These are phyloP conservation scores for Apodemia duryi DNA, from an alignment of 2,888 invertebrate genomes.

Conservation along the genomic window DNA sequence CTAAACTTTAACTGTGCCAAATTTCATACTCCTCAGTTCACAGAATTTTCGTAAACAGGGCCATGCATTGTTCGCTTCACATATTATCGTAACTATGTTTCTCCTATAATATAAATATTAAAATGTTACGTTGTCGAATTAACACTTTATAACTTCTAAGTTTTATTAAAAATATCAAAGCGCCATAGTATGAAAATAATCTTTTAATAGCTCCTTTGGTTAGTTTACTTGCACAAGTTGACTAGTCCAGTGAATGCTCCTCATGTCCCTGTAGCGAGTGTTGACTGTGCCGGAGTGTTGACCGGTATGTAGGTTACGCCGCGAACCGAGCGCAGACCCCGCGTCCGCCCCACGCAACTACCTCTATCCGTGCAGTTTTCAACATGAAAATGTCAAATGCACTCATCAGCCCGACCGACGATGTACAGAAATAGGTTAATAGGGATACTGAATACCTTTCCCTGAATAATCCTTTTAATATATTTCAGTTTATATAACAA, in stretches of 20 bases:
- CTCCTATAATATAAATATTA: no score
- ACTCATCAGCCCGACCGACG: constrained; percentile 38
- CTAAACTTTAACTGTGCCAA: no score
- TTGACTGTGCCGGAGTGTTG: constrained; percentile 79
- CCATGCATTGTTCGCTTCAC: no score
- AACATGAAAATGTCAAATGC: constrained; percentile 67
- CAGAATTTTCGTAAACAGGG: no score
- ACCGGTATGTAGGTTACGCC: constrained; percentile 78
- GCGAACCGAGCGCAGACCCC: constrained; percentile 42
- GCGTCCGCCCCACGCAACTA: constrained; percentile 53
- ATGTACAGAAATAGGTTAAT: constrained; percentile 40
- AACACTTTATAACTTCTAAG: no score
- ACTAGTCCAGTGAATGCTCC: constrained; percentile 57
- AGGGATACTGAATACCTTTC: constrained; percentile 34
- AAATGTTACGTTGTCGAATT: no score
- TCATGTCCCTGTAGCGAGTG: constrained; percentile 78
- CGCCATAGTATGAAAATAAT: neutral
- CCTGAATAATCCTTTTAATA: constrained; percentile 9
- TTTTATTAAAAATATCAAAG: no score
- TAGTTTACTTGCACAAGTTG: constrained; percentile 43
- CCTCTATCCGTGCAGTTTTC: constrained; percentile 71
- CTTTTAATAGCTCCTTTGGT: constrained; percentile 13
- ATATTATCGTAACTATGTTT: no score
- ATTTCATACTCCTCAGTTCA: no score
- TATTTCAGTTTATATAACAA: neutral